A percentile compares a stretch with the other conserved stretches of the same genome.
These are phyloP conservation scores for Ennomos erosarius DNA, from an alignment of 2,888 invertebrate species.

Conservation along the genomic window DNA sequence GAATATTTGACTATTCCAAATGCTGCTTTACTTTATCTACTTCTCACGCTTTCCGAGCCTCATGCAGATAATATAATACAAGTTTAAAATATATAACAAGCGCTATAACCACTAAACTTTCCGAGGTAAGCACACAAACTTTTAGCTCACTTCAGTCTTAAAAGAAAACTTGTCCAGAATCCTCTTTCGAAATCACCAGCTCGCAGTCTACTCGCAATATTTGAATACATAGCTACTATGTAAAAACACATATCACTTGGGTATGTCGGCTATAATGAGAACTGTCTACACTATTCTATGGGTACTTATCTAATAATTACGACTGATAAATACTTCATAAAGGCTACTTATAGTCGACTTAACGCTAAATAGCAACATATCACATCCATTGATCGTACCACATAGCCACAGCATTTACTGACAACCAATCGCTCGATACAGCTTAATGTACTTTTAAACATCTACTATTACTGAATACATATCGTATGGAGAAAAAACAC, in stretches of 20 bases:
- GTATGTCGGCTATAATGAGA: slow-evolving; percentile 62
- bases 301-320: slow-evolving; percentile 76
- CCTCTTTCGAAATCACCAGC: slow-evolving; percentile 20
- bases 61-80: no score
- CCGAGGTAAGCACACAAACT: no score
- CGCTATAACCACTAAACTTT: no score
- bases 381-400: slow-evolving; percentile 76
- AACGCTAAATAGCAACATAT: slow-evolving; percentile 77
- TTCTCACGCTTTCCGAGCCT: no score
- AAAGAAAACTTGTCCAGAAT: slow-evolving; percentile 4
- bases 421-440: slow-evolving; percentile 44
- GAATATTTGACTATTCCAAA: background rate
- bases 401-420: slow-evolving; percentile 66
- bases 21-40: background rate
- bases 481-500: slow-evolving; percentile 28
- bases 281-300: slow-evolving; percentile 67
- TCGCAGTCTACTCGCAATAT: slow-evolving; percentile 33
- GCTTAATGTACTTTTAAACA: slow-evolving; percentile 45
- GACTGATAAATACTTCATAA: slow-evolving; percentile 81
- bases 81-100: no score
- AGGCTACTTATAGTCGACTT: slow-evolving; percentile 67
- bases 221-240: slow-evolving; percentile 54
- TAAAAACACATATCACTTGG: slow-evolving; percentile 59
- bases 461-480: slow-evolving; percentile 36
- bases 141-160: slow-evolving; percentile 6